phyloP scores from a whole-genome alignment of 1,140 invertebrate species.

The Drosophila grimshawi region DNA sequence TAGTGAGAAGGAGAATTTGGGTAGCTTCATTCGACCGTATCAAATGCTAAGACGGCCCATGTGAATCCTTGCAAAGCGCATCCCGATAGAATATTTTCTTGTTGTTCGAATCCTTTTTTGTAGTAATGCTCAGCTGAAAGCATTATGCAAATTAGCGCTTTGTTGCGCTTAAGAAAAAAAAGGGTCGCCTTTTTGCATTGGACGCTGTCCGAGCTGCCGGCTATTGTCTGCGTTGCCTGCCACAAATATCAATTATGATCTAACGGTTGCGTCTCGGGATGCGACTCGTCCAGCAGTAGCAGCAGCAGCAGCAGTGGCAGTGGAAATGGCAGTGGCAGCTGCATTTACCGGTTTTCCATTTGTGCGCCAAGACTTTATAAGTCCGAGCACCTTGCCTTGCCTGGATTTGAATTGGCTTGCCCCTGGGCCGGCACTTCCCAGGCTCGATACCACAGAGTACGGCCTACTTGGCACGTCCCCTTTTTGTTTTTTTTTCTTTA shows the following conservation, averaged over 20 bases:
- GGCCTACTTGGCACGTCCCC: slow-evolving; percentile 11
- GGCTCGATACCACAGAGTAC: slow-evolving; percentile 43
- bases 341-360: slow-evolving; percentile 28
- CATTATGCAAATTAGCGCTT: slow-evolving; percentile 76
- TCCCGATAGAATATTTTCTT: slow-evolving; percentile 64
- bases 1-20: background rate
- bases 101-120: slow-evolving; percentile 21
- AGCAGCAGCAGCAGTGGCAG: slow-evolving; percentile 5
- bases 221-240: slow-evolving; percentile 26
- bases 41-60: slow-evolving; percentile 59
- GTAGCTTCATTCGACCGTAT: slow-evolving; percentile 65
- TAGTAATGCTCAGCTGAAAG: slow-evolving; percentile 65
- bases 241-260: slow-evolving; percentile 52
- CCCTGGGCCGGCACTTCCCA: slow-evolving; percentile 71
- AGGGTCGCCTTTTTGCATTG: slow-evolving; percentile 21
- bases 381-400: slow-evolving; percentile 12
- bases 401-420: slow-evolving; percentile 24
- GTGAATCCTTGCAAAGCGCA: slow-evolving; percentile 47
- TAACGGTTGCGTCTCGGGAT: slow-evolving; percentile 37
- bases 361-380: slow-evolving; percentile 6
- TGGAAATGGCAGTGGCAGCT: slow-evolving; percentile 1
- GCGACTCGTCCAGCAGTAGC: slow-evolving; percentile 18
- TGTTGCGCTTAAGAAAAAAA: slow-evolving; percentile 43
- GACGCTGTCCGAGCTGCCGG: slow-evolving; percentile 48
- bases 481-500: background rate